Conservation (phyloP, 2,888 invertebrate genomes). For the Zygogramma bicolorata region DNA sequence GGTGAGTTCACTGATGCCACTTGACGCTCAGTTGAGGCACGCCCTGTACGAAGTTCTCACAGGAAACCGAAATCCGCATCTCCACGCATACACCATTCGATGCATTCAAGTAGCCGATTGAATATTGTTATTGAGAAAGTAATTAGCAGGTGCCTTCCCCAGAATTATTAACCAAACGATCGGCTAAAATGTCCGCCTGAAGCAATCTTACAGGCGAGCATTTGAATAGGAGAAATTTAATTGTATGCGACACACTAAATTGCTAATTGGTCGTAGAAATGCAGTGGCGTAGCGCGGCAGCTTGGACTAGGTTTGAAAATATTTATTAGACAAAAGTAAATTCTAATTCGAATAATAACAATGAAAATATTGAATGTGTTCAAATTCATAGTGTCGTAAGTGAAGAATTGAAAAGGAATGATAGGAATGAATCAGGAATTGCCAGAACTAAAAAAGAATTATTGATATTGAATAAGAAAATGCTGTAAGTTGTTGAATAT, state of each 20-base stretch:
- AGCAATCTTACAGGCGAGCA: neutral
- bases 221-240: conserved; percentile 35
- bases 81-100: neutral
- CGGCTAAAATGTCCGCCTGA: conserved; percentile 1
- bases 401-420: too few relatives aligned
- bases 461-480: too few relatives aligned
- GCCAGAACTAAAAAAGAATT: too few relatives aligned
- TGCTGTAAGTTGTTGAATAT: too few relatives aligned
- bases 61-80: neutral
- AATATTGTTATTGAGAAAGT: neutral
- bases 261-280: conserved; percentile 24
- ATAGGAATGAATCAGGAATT: too few relatives aligned
- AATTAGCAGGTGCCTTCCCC: conserved; percentile 2
- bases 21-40: neutral
- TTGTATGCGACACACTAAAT: conserved; percentile 29
- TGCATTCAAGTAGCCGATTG: neutral
- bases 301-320: too few relatives aligned
- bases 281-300: neutral
- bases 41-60: neutral
- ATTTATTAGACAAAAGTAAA: too few relatives aligned
- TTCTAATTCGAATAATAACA: neutral
- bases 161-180: conserved; percentile 2
- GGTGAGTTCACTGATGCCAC: too few relatives aligned
- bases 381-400: too few relatives aligned
- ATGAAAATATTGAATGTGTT: too few relatives aligned